Evolutionary conservation across 2,113 vertebrate genomes (phyloP).

Genomic region (Artemisiospiza belli): DNA sequence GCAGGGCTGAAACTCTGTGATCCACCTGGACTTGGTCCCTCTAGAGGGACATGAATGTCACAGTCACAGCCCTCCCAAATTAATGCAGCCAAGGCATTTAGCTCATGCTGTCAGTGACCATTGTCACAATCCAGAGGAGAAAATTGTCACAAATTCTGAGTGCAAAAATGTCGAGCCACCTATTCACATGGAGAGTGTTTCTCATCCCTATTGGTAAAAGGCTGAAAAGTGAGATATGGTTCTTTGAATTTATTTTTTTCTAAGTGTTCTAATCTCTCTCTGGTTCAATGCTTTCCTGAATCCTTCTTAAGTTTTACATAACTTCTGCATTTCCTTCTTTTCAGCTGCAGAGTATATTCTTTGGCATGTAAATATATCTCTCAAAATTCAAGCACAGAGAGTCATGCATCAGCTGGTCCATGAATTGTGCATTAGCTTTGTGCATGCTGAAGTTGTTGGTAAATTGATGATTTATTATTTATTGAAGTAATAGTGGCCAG

Average conservation of each 20-base stretch:
- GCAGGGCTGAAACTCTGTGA: neutral
- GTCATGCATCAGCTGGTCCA: neutral
- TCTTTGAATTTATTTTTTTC: neutral
- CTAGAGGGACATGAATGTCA: neutral
- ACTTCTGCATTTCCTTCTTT: neutral
- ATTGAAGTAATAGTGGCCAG: neutral
- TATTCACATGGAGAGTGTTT: neutral
- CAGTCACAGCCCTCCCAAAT: rapidly evolving
- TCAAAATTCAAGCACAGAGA: neutral
- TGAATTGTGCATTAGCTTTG: neutral
- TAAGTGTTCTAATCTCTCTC: neutral
- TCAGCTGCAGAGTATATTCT: neutral
- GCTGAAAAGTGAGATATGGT: neutral
- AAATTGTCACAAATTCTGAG: neutral
- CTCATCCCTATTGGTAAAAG: neutral
- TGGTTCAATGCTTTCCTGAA: neutral
- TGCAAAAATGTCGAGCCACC: neutral
- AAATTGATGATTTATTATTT: neutral
- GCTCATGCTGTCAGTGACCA: neutral
- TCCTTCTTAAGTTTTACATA: neutral
- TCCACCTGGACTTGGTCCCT: neutral
- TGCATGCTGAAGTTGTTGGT: neutral
- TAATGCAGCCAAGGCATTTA: neutral
- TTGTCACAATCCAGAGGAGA: neutral
- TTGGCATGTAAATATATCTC: neutral